Percentiles rank a stretch among this genome's conserved stretches.
These are phyloP conservation scores for Chironomus tepperi DNA, from an alignment of 1,140 invertebrate genomes.

Conservation along the genomic window DNA sequence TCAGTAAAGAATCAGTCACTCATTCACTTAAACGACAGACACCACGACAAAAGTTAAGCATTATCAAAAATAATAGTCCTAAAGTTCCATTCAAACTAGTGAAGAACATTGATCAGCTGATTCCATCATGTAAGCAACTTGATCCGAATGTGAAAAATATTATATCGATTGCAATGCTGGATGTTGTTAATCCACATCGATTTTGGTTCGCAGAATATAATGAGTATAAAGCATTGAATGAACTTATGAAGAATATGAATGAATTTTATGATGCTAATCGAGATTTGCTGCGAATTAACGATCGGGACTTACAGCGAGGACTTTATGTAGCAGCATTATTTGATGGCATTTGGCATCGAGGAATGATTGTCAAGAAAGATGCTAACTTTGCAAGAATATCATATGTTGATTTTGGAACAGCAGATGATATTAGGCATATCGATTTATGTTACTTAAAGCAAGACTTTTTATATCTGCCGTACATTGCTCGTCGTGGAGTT, in stretches of 20 bases:
- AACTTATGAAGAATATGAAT: neutral
- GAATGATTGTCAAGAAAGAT: neutral
- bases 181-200: neutral
- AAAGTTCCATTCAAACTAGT: too few relatives aligned
- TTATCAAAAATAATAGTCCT: too few relatives aligned
- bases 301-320: neutral
- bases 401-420: neutral
- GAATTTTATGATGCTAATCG: neutral
- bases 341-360: neutral
- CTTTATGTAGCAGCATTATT: neutral
- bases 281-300: neutral
- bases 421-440: neutral
- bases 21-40: too few relatives aligned
- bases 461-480: neutral
- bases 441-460: neutral
- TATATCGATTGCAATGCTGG: neutral
- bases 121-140: too few relatives aligned
- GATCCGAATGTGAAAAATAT: neutral
- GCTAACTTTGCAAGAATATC: neutral
- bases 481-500: neutral
- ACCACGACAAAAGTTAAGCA: too few relatives aligned
- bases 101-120: too few relatives aligned
- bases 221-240: neutral
- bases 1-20: too few relatives aligned
- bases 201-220: neutral